phyloP scores from a whole-genome alignment of 35 echinoderm and acorn worm genomes.

The Ophioderma brevispina region DNA sequence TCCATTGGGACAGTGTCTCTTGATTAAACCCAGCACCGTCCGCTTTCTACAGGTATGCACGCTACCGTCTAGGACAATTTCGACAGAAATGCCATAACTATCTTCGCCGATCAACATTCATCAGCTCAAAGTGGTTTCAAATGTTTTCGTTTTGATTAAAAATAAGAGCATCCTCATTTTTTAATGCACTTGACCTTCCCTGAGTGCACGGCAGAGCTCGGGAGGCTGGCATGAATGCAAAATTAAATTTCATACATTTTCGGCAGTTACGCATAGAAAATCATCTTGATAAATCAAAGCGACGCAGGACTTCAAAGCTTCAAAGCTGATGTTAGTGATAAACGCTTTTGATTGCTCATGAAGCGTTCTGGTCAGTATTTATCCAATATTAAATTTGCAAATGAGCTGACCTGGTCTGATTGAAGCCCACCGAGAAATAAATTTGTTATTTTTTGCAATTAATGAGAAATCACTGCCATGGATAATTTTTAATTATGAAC shows the following conservation, averaged over 20 bases:
- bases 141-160: not conserved
- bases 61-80: too few relatives aligned
- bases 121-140: not conserved
- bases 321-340: not conserved
- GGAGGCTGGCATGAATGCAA: too few relatives aligned
- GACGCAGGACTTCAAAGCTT: not conserved
- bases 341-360: not conserved
- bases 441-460: conserved; percentile 1
- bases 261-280: not conserved
- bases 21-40: too few relatives aligned
- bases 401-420: not conserved
- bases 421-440: not conserved
- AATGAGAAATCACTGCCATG: not conserved
- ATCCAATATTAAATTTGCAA: not conserved
- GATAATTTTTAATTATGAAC: too few relatives aligned
- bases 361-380: not conserved
- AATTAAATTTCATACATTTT: too few relatives aligned
- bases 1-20: too few relatives aligned
- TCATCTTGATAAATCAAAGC: not conserved
- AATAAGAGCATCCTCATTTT: not conserved
- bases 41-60: too few relatives aligned
- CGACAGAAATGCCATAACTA: too few relatives aligned
- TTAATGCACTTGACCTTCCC: conserved; percentile 4
- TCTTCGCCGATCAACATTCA: not conserved
- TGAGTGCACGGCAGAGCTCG: too few relatives aligned